A percentile compares a stretch with the other conserved stretches of the same genome.
These are phyloP conservation scores for Cotesia glomerata DNA, from an alignment of 1,140 invertebrate species.

Conservation along the genomic window DNA sequence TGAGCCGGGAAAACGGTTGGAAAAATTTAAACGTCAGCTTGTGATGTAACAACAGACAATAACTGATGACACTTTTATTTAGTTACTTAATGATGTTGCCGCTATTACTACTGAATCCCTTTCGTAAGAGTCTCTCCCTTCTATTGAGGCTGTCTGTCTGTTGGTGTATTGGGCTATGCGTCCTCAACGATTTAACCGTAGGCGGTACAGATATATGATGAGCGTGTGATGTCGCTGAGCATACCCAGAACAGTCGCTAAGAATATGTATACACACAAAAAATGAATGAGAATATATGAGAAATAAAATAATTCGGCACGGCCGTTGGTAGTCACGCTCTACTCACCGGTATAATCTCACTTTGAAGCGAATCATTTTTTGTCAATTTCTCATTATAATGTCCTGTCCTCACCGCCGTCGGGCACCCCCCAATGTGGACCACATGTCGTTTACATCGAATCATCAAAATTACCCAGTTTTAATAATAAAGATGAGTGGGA, in stretches of 20 bases:
- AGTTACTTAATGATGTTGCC: too few species aligned
- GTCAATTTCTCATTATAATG: slow-evolving; percentile 56
- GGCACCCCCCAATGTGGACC: slow-evolving; percentile 30
- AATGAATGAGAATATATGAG: slow-evolving; percentile 13
- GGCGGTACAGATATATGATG: neutral
- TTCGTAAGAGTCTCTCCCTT: too few species aligned
- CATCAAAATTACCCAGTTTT: slow-evolving; percentile 53
- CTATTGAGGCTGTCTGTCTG: too few species aligned
- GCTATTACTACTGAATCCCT: too few species aligned
- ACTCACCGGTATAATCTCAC: slow-evolving; percentile 34
- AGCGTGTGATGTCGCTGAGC: neutral
- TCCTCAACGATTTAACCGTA: neutral
- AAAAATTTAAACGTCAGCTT: too few species aligned
- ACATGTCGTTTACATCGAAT: slow-evolving; percentile 56
- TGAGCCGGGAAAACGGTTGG: too few species aligned
- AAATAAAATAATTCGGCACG: slow-evolving; percentile 47
- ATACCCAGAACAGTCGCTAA: too few species aligned
- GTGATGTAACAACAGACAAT: too few species aligned
- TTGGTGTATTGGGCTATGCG: neutral
- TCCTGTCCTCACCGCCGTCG: slow-evolving; percentile 39
- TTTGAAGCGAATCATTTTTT: slow-evolving; percentile 52
- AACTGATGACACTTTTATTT: too few species aligned
- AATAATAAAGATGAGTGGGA: neutral
- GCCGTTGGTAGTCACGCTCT: slow-evolving; percentile 45
- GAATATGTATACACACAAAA: neutral